Conservation (phyloP, 2,888 invertebrate genomes). For the Eupsilia transversa region DNA sequence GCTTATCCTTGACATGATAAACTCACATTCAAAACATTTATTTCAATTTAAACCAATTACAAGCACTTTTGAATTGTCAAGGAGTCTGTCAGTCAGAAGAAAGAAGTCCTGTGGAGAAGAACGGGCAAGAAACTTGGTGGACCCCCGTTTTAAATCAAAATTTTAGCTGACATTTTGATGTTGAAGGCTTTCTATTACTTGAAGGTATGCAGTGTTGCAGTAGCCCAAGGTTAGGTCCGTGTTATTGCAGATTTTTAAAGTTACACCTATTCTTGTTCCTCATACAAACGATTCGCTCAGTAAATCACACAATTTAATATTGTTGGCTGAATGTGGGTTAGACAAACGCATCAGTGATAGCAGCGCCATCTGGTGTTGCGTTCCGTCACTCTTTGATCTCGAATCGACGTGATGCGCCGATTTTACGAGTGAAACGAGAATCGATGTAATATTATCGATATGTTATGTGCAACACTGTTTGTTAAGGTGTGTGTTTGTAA, state of each 20-base stretch:
- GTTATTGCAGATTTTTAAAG: neutral
- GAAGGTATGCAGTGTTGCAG: neutral
- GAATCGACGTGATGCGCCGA: slow-evolving; percentile 38
- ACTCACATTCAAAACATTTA: neutral
- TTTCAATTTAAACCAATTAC: neutral
- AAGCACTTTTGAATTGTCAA: neutral
- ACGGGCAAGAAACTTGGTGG: neutral
- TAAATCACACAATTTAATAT: slow-evolving; percentile 57
- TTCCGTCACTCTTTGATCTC: slow-evolving; percentile 62
- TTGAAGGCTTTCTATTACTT: neutral
- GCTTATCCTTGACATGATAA: neutral
- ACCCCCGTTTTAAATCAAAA: neutral
- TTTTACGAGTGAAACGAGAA: slow-evolving; percentile 54
- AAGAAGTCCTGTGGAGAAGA: neutral
- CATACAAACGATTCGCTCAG: neutral
- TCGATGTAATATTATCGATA: slow-evolving; percentile 59
- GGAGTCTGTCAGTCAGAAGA: neutral
- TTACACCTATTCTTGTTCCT: neutral
- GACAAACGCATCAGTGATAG: slow-evolving; percentile 57
- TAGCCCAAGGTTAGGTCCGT: neutral
- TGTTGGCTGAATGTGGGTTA: slow-evolving; percentile 62
- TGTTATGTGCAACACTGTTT: slow-evolving; percentile 56
- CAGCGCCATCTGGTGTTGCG: slow-evolving; percentile 60
- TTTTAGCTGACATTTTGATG: neutral
- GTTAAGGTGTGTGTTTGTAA: slow-evolving; percentile 30